Evolutionary conservation across 1,140 invertebrate species (phyloP), one percentile per base, ranked within the genome.

Genomic region (Drosophila arizonae): DNA sequence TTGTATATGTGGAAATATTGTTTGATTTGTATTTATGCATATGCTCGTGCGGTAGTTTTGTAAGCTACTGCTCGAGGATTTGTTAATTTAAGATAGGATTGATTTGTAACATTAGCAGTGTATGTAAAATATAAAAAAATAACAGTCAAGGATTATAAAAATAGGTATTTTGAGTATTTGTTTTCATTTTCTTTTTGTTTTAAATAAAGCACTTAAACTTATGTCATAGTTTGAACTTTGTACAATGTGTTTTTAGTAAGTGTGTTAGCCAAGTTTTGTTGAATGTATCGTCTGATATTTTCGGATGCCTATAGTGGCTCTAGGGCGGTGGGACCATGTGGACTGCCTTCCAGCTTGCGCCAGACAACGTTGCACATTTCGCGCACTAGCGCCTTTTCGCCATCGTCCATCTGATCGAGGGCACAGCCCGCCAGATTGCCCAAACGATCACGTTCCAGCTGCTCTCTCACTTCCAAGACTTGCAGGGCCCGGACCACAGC

Each of bases 291-390:
- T 60, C 11, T 1, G 24, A 52, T 33, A 61, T 11, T 1, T 8
- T 36, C 39, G 43, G 55, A 61, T 60, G 77, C 71, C 80, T 88
- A 91, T 58, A 90, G 81, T 58, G 81, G 86, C 43, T 91, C 90
- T 39, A 91, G 51, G 24, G 81, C 76, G 13, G 79, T 64, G 6
- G 76, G 81, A 30, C 74, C 84, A 46, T 80, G 77, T 24, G 93
- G 93, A 33, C 92, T 93, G 9, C 94, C 93, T 79, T 94, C 94
- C 26, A 94, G 75, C 80, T 94, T 94, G 30, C 93, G 93, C 93
- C 93, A 94, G 15, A 94, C 93, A 15, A 98, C 97, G 93, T 98
- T 98, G 92, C 97, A 99, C 97, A 99, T 98, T 93, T 98, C 97
- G 76, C 97, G 94, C 26, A 99, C 96, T 57, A 99, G 94, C 10